A percentile compares a stretch with the other conserved stretches of the same genome.
These are phyloP conservation scores for Malthinus flaveolus DNA, from an alignment of 2,888 invertebrate species.

Conservation along the genomic window DNA sequence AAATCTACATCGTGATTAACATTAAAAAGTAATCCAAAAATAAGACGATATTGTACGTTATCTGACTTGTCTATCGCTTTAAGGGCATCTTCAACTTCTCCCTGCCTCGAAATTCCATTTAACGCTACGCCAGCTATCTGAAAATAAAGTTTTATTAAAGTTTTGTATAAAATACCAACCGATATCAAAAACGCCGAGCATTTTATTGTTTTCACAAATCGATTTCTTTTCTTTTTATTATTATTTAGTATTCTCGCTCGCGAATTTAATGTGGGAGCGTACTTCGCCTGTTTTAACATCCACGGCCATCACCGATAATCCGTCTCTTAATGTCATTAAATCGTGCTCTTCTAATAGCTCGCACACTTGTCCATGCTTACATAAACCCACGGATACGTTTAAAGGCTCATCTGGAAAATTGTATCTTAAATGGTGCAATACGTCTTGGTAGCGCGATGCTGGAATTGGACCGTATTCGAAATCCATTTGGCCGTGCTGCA, in stretches of 20 bases:
- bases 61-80: slow-evolving; percentile 67
- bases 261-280: slow-evolving; percentile 38
- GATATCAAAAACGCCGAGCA: slow-evolving; percentile 14
- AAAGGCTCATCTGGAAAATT: slow-evolving; percentile 84
- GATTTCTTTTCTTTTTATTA: slow-evolving; percentile 1
- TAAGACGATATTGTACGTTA: slow-evolving; percentile 75
- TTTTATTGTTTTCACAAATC: slow-evolving; percentile 24
- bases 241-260: too few relatives aligned
- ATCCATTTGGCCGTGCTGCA: slow-evolving; percentile 53
- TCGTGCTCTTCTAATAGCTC: slow-evolving; percentile 74
- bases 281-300: slow-evolving; percentile 66
- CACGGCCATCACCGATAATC: slow-evolving; percentile 71
- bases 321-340: slow-evolving; percentile 71
- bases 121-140: slow-evolving; percentile 79
- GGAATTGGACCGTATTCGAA: slow-evolving; percentile 53
- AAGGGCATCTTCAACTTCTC: slow-evolving; percentile 71
- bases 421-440: slow-evolving; percentile 70
- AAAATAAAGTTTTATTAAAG: slow-evolving; percentile 41
- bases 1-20: slow-evolving; percentile 71
- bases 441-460: slow-evolving; percentile 60
- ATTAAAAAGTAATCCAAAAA: slow-evolving; percentile 75
- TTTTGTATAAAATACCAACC: not conserved
- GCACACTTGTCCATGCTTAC: slow-evolving; percentile 71
- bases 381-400: slow-evolving; percentile 76
- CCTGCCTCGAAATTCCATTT: slow-evolving; percentile 74